These are phyloP conservation scores for Euzetes globulus DNA, from an alignment of 2,888 invertebrate species.

Conservation along the genomic window DNA sequence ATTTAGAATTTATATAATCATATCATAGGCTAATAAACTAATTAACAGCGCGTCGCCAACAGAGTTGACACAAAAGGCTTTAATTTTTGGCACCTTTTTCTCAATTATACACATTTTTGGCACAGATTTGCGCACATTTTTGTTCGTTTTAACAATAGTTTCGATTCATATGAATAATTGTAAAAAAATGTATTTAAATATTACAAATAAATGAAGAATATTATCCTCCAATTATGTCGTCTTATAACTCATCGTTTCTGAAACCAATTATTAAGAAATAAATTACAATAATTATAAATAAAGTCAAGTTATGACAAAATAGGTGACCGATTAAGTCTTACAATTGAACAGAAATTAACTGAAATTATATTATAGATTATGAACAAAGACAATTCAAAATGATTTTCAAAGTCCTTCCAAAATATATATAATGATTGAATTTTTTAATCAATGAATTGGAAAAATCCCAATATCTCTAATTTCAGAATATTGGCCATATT, in stretches of 20 bases:
- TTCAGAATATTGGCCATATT: too few species aligned
- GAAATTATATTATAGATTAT: not conserved
- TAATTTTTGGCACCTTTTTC: slow-evolving; percentile 25
- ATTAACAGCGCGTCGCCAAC: slow-evolving; percentile 4
- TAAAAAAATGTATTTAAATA: slow-evolving; percentile 22
- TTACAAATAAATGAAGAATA: slow-evolving; percentile 13
- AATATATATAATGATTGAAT: not conserved
- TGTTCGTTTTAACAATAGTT: slow-evolving; percentile 19
- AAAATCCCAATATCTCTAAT: too few species aligned
- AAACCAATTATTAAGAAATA: not conserved
- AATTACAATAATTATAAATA: not conserved
- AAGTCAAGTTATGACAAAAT: too few species aligned
- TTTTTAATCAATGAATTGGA: too few species aligned
- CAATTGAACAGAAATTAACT: not conserved
- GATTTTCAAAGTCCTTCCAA: not conserved
- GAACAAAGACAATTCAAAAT: too few species aligned
- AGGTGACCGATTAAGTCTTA: too few species aligned
- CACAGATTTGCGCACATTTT: slow-evolving; percentile 29
- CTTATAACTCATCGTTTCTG: not conserved
- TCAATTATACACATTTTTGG: slow-evolving; percentile 17
- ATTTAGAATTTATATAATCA: slow-evolving; percentile 10
- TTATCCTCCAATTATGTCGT: not conserved
- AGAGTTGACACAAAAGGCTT: slow-evolving; percentile 19
- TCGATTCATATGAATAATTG: not conserved
- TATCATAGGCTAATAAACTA: not conserved